Conservation (phyloP, 2,113 vertebrate species). For the Theristicus caerulescens region DNA sequence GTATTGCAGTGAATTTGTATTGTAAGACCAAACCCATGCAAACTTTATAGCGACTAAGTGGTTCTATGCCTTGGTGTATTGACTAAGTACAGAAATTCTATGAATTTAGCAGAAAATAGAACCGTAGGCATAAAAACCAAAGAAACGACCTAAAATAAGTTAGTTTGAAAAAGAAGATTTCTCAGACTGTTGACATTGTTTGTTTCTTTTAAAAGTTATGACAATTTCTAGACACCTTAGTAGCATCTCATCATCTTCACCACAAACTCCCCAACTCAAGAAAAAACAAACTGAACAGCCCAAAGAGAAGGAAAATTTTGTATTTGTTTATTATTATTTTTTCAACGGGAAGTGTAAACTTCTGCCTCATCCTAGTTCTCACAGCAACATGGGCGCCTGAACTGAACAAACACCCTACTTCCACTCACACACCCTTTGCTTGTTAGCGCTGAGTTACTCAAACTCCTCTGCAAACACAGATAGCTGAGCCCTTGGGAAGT, state of each 20-base stretch:
- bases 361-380: neutral
- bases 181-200: neutral
- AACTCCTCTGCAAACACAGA: neutral
- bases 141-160: neutral
- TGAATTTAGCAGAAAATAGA: neutral
- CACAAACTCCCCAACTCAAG: neutral
- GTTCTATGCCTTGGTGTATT: neutral
- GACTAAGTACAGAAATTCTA: neutral
- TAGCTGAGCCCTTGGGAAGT: neutral
- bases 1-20: neutral
- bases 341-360: neutral
- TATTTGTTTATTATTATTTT: neutral
- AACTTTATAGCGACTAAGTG: neutral
- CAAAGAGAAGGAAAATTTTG: neutral
- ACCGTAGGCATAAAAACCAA: neutral
- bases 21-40: neutral
- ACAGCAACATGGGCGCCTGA: neutral
- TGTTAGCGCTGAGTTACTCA: neutral
- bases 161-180: neutral
- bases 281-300: neutral
- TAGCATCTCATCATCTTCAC: neutral
- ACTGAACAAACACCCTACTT: rapidly evolving
- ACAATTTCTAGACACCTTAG: neutral
- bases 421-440: neutral
- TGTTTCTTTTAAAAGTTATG: neutral